phyloP scores from a whole-genome alignment of 2,888 invertebrate species.

The Dynastes tityus region DNA sequence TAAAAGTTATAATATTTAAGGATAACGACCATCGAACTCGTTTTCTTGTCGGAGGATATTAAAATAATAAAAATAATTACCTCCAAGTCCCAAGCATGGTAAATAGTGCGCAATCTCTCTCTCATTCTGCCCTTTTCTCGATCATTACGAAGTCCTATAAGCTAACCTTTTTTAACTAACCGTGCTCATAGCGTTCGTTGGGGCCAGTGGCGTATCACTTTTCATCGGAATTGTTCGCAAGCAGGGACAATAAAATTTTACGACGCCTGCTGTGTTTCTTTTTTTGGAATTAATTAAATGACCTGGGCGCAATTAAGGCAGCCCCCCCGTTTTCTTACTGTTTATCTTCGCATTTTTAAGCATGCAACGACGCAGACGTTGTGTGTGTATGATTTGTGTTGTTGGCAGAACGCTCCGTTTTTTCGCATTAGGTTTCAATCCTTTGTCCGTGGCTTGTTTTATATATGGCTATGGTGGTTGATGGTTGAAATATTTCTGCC shows the following conservation, averaged over 20 bases:
- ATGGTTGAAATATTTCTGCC: not conserved
- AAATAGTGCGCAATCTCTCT: not conserved
- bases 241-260: conserved; percentile 51
- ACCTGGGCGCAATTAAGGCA: conserved; percentile 38
- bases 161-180: conserved; percentile 7
- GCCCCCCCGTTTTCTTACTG: conserved; percentile 24
- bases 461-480: not conserved
- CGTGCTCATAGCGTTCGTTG: conserved; percentile 21
- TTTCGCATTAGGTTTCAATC: not conserved
- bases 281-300: conserved; percentile 51
- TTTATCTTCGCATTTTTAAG: conserved; percentile 38
- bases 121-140: not conserved
- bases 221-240: conserved; percentile 49
- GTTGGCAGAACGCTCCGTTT: not conserved
- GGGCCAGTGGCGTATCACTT: conserved; percentile 52
- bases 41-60: conserved; percentile 62
- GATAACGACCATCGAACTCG: conserved; percentile 71
- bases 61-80: conserved; percentile 56
- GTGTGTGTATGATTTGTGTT: conserved; percentile 20
- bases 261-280: conserved; percentile 29
- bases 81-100: not conserved
- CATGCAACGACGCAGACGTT: conserved; percentile 8
- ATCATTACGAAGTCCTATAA: not conserved
- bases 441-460: not conserved
- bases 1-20: conserved; percentile 72